These are phyloP conservation scores for Theristicus caerulescens DNA, from an alignment of 2,113 vertebrate genomes.

Conservation along the genomic window DNA sequence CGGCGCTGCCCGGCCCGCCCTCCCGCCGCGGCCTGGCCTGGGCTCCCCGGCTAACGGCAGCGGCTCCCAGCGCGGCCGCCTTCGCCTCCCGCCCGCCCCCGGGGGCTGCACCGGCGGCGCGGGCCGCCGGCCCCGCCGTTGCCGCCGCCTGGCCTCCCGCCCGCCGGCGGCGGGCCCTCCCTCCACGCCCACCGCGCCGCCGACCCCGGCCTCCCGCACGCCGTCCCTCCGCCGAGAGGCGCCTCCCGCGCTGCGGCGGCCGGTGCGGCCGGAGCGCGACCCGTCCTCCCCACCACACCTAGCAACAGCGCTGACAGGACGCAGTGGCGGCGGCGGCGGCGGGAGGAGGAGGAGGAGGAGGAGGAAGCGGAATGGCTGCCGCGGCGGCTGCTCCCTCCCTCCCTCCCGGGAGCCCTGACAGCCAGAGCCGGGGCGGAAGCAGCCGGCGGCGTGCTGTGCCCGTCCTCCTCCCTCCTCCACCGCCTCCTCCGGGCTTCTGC, in stretches of 20 bases:
- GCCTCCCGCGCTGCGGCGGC: not conserved
- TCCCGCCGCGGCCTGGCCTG: not conserved
- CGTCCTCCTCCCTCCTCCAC: not conserved
- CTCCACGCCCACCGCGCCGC: not conserved
- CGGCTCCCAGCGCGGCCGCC: not conserved
- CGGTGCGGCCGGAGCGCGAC: not conserved
- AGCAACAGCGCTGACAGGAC: conserved; percentile 84
- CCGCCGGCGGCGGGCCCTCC: not conserved
- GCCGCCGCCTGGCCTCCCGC: not conserved
- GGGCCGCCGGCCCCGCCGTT: not conserved
- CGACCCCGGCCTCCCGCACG: not conserved
- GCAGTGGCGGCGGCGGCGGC: conserved; percentile 70
- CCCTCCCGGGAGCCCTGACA: conserved; percentile 57
- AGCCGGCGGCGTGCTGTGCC: conserved; percentile 66
- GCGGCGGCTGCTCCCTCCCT: not conserved
- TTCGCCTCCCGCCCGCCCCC: not conserved
- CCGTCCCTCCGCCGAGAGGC: not conserved
- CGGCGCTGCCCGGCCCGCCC: not conserved
- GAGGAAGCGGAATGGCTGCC: conserved; percentile 54
- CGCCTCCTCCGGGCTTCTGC: not conserved
- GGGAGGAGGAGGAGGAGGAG: not conserved
- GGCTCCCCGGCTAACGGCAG: not conserved
- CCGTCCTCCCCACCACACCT: conserved; percentile 74
- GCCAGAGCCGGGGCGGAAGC: conserved; percentile 73
- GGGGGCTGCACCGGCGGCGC: not conserved